Evolutionary conservation across 2,113 vertebrate genomes (phyloP).

Genomic region (Dunckerocampus dactyliophorus): DNA sequence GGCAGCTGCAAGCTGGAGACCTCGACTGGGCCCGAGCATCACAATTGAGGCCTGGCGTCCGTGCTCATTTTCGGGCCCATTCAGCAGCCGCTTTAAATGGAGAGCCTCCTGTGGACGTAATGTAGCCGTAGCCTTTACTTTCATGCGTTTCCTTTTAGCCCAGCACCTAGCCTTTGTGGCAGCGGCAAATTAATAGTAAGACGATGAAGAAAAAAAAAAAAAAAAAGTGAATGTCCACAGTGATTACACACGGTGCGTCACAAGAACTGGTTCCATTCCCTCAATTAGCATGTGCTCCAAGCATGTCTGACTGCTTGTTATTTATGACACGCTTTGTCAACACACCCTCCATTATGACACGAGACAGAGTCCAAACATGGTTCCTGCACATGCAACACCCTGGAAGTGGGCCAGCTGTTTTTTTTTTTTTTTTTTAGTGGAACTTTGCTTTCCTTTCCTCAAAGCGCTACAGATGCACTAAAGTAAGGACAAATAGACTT

Average conservation of each 20-base stretch:
- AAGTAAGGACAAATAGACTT: too few species aligned
- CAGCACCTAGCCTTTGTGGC: constrained; percentile 50
- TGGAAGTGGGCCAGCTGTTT: constrained; percentile 4
- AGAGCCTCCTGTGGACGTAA: constrained; percentile 56
- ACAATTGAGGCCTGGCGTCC: constrained; percentile 55
- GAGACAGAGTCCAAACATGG: constrained; percentile 36
- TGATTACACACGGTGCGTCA: not conserved
- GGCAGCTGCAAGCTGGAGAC: constrained; percentile 74
- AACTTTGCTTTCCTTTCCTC: not conserved
- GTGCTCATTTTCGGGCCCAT: constrained; percentile 61
- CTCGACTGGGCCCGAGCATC: constrained; percentile 54
- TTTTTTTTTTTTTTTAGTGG: not conserved
- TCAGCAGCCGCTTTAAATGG: constrained; percentile 56
- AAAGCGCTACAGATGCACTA: too few species aligned
- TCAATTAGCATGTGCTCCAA: constrained; percentile 9
- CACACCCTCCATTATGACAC: constrained; percentile 18
- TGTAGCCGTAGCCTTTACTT: constrained; percentile 43
- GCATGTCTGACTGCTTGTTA: constrained; percentile 7
- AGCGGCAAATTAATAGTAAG: constrained; percentile 29
- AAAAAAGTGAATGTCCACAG: constrained; percentile 22
- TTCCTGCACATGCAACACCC: constrained; percentile 19
- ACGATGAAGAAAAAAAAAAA: constrained; percentile 16
- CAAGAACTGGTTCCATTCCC: constrained; percentile 14
- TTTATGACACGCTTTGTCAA: constrained; percentile 30
- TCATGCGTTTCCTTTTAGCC: constrained; percentile 5